Conservation (phyloP, 37 sponge, comb jelly and placozoan species). For the Aphrocallistes beatrix region DNA sequence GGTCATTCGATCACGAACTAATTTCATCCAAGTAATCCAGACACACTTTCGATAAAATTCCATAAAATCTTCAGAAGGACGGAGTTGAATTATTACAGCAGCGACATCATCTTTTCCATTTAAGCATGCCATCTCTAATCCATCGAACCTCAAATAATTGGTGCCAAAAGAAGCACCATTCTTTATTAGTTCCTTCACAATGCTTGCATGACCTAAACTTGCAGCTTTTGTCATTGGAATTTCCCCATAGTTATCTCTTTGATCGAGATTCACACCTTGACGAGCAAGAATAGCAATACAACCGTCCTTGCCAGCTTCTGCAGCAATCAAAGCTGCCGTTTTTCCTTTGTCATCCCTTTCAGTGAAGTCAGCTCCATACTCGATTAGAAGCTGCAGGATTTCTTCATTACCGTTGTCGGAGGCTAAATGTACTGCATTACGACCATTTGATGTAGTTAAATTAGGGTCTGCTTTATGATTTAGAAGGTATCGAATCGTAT, state of each 20-base stretch:
- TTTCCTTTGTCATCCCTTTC: not conserved
- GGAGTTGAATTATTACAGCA: not conserved
- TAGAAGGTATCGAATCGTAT: not conserved
- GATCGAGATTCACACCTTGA: not conserved
- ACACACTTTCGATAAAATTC: not conserved
- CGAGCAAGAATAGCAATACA: not conserved
- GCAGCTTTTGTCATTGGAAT: not conserved
- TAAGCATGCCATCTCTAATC: not conserved
- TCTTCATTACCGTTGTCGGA: not conserved
- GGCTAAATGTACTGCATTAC: not conserved
- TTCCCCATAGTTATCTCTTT: not conserved
- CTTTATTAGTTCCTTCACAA: not conserved
- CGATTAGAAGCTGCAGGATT: not conserved
- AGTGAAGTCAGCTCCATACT: not conserved
- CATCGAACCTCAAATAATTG: not conserved
- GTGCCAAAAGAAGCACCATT: conserved; percentile 5
- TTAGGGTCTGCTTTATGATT: not conserved
- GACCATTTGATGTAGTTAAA: not conserved
- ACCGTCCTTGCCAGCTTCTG: not conserved
- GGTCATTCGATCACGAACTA: not conserved
- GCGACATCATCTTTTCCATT: not conserved
- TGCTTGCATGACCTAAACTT: not conserved
- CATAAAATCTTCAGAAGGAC: not conserved
- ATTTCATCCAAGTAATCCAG: not conserved
- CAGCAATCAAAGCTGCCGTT: not conserved